These are phyloP conservation scores for Agrenia bidenticulata DNA, from an alignment of 2,888 invertebrate genomes.

Conservation along the genomic window DNA sequence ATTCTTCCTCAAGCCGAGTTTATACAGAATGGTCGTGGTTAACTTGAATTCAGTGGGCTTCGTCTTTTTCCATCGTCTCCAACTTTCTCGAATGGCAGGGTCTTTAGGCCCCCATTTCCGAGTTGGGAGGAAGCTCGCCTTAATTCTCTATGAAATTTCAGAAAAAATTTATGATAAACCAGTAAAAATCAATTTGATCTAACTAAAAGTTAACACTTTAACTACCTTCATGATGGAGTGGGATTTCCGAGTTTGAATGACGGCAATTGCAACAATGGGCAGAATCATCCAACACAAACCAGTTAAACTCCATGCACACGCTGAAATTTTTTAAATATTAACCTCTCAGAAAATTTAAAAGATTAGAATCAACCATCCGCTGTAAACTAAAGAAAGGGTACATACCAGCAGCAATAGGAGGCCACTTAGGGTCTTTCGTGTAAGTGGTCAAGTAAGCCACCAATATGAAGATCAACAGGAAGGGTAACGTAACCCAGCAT, in stretches of 20 bases:
- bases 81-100: conserved; percentile 13
- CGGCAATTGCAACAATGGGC: neutral
- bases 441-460: neutral
- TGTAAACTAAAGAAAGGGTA: too few relatives aligned
- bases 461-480: conserved; percentile 7
- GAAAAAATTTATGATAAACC: too few relatives aligned
- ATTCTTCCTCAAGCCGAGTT: neutral
- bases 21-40: neutral
- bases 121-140: conserved; percentile 11
- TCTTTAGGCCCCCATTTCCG: conserved; percentile 18
- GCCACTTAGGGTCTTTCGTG: neutral
- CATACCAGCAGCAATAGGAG: conserved; percentile 2
- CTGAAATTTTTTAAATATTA: neutral
- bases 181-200: too few relatives aligned
- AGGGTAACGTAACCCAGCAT: neutral
- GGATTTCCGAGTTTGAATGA: conserved; percentile 11
- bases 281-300: neutral
- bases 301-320: conserved; percentile 4
- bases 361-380: too few relatives aligned
- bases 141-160: too few relatives aligned
- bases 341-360: neutral
- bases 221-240: neutral
- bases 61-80: conserved; percentile 17
- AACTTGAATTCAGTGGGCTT: conserved; percentile 9
- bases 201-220: too few relatives aligned